A percentile compares a stretch with the other conserved stretches of the same genome.
Conservation (phyloP, 2,797 vertebrate species). For the Xyrichtys novacula region DNA sequence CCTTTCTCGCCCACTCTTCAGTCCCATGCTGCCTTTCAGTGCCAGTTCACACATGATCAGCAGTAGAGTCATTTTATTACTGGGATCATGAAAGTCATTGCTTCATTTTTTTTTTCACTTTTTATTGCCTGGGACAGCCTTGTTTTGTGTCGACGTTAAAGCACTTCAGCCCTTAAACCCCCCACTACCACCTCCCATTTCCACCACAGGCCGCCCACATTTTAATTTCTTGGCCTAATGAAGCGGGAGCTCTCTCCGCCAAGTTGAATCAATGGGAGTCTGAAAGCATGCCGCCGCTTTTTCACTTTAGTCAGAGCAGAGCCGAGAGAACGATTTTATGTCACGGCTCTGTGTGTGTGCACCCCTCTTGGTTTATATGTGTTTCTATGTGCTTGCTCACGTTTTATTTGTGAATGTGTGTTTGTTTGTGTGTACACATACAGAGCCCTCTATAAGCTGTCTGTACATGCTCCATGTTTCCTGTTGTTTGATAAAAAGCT, state of each 20-base stretch:
- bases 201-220: conserved; percentile 71
- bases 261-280: conserved; percentile 75
- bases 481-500: conserved; percentile 55
- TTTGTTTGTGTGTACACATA: not conserved
- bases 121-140: conserved; percentile 40
- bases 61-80: conserved; percentile 45
- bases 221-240: conserved; percentile 90
- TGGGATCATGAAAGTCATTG: conserved; percentile 51
- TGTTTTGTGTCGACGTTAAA: conserved; percentile 53
- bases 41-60: conserved; percentile 39
- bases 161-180: conserved; percentile 50
- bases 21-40: conserved; percentile 39
- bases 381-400: not conserved
- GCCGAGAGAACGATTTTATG: conserved; percentile 48
- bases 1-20: conserved; percentile 5
- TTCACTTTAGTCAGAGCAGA: conserved; percentile 65
- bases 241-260: conserved; percentile 73
- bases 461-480: conserved; percentile 26
- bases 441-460: conserved; percentile 3
- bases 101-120: conserved; percentile 45
- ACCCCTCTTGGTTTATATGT: not conserved
- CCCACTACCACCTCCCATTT: conserved; percentile 45
- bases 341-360: conserved; percentile 23
- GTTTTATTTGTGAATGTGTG: not conserved
- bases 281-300: conserved; percentile 51